Evolutionary conservation across 2,797 vertebrate species (phyloP).

Genomic region (Serranus cabrilla): DNA sequence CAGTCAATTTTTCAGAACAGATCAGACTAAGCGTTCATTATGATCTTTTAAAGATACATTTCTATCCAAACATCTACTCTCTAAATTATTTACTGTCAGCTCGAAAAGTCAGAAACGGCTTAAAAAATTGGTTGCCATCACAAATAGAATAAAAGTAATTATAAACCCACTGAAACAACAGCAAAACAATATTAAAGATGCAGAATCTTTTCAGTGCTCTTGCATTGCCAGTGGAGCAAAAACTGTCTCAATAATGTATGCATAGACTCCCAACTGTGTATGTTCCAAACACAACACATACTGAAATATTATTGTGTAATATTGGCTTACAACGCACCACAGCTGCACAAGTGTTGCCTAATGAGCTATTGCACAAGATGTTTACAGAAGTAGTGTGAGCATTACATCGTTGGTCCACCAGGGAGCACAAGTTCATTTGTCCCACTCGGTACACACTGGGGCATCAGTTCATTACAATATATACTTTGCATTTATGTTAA

Average conservation of each 20-base stretch:
- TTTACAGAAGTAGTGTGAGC: neutral
- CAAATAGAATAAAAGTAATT: neutral
- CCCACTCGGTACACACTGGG: neutral
- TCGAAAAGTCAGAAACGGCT: neutral
- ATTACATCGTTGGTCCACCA: conserved; percentile 8
- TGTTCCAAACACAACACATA: neutral
- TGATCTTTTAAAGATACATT: neutral
- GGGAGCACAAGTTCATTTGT: neutral
- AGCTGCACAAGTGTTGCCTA: no score
- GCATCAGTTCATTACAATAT: neutral
- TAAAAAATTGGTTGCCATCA: neutral
- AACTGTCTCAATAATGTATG: neutral
- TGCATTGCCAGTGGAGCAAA: neutral
- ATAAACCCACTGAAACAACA: neutral
- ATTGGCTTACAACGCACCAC: no score
- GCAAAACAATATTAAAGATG: neutral
- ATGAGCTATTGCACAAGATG: neutral
- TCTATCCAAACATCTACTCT: neutral
- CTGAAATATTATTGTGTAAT: no score
- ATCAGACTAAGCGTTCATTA: neutral
- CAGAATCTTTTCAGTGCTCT: no score
- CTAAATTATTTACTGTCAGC: no score
- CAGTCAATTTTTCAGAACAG: no score
- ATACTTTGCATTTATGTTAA: neutral
- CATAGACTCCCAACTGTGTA: neutral